phyloP scores from a whole-genome alignment of 1,140 invertebrate genomes.

The Bilobella aurantiaca region DNA sequence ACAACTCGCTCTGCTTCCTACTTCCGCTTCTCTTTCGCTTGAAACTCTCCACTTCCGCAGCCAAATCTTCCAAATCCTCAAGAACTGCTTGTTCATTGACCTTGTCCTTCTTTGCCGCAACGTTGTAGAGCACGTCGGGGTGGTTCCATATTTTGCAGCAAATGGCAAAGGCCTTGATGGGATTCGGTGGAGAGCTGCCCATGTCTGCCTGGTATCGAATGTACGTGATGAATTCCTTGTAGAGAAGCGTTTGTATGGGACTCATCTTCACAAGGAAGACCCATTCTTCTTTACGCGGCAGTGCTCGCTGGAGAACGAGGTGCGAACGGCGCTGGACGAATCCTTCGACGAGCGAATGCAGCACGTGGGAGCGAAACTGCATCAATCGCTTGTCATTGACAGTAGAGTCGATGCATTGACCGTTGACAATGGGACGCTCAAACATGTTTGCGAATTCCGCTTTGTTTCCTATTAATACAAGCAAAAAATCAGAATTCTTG shows the following conservation, averaged over 20 bases:
- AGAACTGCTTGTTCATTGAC: constrained; percentile 14
- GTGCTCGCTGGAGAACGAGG: constrained; percentile 65
- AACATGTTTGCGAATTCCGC: constrained; percentile 95
- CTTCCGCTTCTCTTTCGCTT: constrained; percentile 27
- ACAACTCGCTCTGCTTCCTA: not conserved
- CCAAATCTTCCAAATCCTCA: constrained; percentile 72
- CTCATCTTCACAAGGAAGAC: constrained; percentile 82
- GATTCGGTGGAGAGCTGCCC: constrained; percentile 78
- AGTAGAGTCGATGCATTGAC: constrained; percentile 85
- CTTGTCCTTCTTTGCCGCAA: constrained; percentile 31
- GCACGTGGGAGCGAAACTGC: constrained; percentile 76
- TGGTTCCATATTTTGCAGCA: constrained; percentile 99
- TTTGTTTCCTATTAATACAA: constrained; percentile 64
- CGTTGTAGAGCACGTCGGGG: constrained; percentile 86
- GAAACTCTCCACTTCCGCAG: constrained; percentile 40
- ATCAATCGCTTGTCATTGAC: constrained; percentile 79
- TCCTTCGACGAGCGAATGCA: constrained; percentile 77
- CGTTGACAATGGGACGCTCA: constrained; percentile 86
- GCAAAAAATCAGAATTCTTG: too few relatives aligned
- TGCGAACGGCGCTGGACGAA: constrained; percentile 66
- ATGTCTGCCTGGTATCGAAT: constrained; percentile 40
- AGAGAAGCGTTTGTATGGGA: constrained; percentile 70
- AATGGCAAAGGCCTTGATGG: constrained; percentile 93
- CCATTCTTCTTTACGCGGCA: constrained; percentile 86
- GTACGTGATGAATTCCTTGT: constrained; percentile 67